Conservation (phyloP, 2,797 vertebrate genomes). For the Nyctalus aviator region DNA sequence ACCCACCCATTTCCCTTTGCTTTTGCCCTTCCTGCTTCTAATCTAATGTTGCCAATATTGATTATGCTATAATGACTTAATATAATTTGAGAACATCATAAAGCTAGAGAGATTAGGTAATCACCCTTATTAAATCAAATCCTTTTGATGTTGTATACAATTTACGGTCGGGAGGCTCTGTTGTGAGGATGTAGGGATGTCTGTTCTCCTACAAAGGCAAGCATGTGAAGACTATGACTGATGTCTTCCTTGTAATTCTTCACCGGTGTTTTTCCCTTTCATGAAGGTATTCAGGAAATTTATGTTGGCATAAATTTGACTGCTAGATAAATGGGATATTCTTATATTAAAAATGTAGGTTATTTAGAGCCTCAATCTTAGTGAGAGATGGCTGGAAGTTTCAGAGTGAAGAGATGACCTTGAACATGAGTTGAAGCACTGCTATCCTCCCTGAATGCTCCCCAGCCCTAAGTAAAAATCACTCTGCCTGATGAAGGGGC, state of each 20-base stretch:
- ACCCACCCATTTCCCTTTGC: not conserved
- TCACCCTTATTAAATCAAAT: slow-evolving; percentile 29
- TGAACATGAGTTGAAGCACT: not conserved
- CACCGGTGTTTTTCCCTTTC: not conserved
- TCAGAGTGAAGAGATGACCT: not conserved
- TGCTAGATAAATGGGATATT: not conserved
- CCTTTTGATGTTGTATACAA: not conserved
- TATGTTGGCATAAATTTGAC: not conserved
- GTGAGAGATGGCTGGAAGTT: not conserved
- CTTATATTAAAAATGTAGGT: not conserved
- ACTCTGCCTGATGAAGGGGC: not conserved
- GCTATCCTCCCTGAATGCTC: too few species aligned
- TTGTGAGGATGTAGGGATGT: not conserved
- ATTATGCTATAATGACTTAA: slow-evolving; percentile 56
- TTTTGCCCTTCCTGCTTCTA: slow-evolving; percentile 32
- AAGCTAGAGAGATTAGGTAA: not conserved
- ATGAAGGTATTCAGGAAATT: not conserved
- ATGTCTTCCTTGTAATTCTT: not conserved
- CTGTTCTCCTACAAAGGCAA: not conserved
- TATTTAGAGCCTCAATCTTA: not conserved
- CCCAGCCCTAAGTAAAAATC: not conserved
- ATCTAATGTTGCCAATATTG: slow-evolving; percentile 11
- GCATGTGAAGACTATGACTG: too few species aligned
- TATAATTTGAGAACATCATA: slow-evolving; percentile 15
- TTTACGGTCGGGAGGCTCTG: not conserved